Evolutionary conservation across 2,797 vertebrate genomes (phyloP).

Genomic region (Rhinophrynus dorsalis): DNA sequence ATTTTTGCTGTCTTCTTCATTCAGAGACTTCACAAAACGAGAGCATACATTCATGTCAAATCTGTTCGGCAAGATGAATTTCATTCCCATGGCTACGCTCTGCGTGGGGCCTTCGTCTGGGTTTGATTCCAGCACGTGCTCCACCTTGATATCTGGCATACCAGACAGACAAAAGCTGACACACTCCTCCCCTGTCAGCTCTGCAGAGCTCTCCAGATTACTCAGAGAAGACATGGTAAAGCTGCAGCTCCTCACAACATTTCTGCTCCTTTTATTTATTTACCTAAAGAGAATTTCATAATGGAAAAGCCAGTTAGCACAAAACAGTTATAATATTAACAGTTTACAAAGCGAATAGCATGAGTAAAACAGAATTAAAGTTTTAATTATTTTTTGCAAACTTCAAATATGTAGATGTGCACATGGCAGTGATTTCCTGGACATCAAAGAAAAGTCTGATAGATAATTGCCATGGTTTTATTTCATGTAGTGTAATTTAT

Average conservation of each 20-base stretch:
- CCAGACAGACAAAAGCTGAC: slow-evolving; percentile 81
- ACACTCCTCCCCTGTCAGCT: slow-evolving; percentile 80
- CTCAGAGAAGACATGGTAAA: slow-evolving; percentile 60
- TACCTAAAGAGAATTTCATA: too few relatives aligned
- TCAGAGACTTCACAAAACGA: slow-evolving; percentile 94
- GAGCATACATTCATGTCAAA: slow-evolving; percentile 99
- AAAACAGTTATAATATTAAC: too few relatives aligned
- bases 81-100: slow-evolving; percentile 93
- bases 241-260: slow-evolving; percentile 11
- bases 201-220: slow-evolving; percentile 64
- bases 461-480: too few relatives aligned
- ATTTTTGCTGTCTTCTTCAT: slow-evolving; percentile 98
- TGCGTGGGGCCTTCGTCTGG: slow-evolving; percentile 77
- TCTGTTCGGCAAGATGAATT: slow-evolving; percentile 94
- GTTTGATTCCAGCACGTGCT: slow-evolving; percentile 73
- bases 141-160: slow-evolving; percentile 85
- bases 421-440: too few relatives aligned
- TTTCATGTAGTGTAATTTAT: too few relatives aligned
- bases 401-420: too few relatives aligned
- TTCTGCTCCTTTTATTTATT: slow-evolving; percentile 30
- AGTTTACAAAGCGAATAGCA: too few relatives aligned
- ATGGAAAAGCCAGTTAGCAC: too few relatives aligned
- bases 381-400: too few relatives aligned
- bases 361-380: too few relatives aligned
- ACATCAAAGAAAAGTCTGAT: too few relatives aligned